A percentile compares a stretch with the other conserved stretches of the same genome.
phyloP scores from a whole-genome alignment of 2,113 vertebrate genomes.

The Mus spicilegus region DNA sequence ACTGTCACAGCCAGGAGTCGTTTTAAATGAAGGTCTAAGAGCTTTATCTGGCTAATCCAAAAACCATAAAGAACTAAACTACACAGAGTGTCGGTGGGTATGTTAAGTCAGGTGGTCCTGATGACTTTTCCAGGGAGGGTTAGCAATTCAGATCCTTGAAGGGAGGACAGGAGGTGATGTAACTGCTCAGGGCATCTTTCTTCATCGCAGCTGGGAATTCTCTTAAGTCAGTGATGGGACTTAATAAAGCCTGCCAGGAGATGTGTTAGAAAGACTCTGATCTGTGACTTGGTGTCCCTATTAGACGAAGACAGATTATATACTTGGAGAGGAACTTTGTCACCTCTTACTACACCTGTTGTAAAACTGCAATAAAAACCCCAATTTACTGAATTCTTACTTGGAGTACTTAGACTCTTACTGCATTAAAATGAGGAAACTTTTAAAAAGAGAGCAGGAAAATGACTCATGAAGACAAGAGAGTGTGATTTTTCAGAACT shows the following conservation, averaged over 20 bases:
- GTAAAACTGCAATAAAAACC: slow-evolving; percentile 42
- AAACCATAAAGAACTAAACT: neutral
- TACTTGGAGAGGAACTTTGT: neutral
- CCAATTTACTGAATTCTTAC: neutral
- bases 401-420: neutral
- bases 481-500: neutral
- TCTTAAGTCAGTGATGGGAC: neutral
- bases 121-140: neutral
- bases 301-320: neutral
- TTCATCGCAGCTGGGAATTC: neutral
- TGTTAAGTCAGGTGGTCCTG: neutral
- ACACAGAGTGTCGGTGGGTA: neutral
- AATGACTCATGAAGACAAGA: neutral
- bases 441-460: neutral
- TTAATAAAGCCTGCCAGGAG: neutral
- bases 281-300: neutral
- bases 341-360: neutral
- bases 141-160: neutral
- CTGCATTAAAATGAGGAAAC: slow-evolving; percentile 18
- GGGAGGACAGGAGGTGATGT: neutral
- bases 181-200: neutral
- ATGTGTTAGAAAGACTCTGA: neutral
- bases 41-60: neutral
- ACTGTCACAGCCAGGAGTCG: neutral
- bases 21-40: neutral